Evolutionary conservation across 1,140 invertebrate genomes (phyloP).

Genomic region (Holotrichia oblita): DNA sequence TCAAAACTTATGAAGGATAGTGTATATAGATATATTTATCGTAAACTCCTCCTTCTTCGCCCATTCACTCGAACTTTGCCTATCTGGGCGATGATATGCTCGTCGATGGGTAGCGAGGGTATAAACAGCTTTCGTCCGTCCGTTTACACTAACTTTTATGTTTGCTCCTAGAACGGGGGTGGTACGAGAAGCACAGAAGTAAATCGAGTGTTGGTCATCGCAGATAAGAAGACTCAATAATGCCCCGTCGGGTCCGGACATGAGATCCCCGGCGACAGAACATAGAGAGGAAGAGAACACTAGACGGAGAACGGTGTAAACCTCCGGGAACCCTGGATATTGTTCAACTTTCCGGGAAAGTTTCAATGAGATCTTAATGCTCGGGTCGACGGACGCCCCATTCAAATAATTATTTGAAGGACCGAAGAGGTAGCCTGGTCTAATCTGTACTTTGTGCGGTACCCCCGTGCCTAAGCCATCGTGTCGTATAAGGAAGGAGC

Average conservation of each 20-base stretch:
- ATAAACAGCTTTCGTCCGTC: conserved; percentile 11
- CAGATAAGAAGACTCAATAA: conserved; percentile 15
- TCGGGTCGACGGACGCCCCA: conserved; percentile 7
- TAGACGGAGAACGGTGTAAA: neutral
- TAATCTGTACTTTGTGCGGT: neutral
- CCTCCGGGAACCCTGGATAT: neutral
- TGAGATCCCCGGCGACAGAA: neutral
- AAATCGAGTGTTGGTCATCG: neutral
- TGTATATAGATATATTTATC: neutral
- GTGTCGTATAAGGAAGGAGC: neutral
- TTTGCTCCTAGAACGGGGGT: neutral
- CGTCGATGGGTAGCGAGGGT: neutral
- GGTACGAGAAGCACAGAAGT: neutral
- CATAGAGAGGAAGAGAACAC: neutral
- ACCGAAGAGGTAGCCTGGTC: neutral
- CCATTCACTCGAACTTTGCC: neutral
- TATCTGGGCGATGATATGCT: neutral
- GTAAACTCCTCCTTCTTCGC: neutral
- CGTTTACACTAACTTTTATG: conserved; percentile 20
- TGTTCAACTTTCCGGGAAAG: conserved; percentile 15
- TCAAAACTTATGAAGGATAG: neutral
- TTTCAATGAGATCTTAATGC: conserved; percentile 20
- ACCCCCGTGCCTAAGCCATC: neutral
- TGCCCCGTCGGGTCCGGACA: neutral
- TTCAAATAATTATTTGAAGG: conserved; percentile 14